Base-by-base conservation (phyloP, 2,113 vertebrate genomes). In the Callopanchax toddi region DNA sequence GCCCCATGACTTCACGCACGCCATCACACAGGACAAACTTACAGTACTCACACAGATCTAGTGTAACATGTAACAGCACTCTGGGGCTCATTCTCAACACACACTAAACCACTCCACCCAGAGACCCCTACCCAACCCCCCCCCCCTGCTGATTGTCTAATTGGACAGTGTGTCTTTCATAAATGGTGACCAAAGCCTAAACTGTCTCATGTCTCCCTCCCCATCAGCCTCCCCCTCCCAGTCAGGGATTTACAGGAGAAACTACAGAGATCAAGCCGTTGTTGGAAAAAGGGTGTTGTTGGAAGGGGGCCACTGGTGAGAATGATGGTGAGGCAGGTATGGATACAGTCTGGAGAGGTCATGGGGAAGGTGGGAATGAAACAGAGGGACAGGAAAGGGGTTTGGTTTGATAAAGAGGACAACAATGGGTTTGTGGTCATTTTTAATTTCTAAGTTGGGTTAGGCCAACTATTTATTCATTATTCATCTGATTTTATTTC, bases 401-500 rank as follows among this genome's bases (percentile, higher is more conserved):
- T 16, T 1, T 40, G 13, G 13, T 6, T 13, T 16, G 39, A 40
- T 5, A 16, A 40, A 16, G 15, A 5, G 13, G 13, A 17, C 7
- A 78, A 70, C 45, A 56, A 59, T 67, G 78, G 79, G 73, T 81
- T 79, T 87, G 66, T 66, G 40, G 50, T 36, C n/a, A 20, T 15
- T 83, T 87, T 85, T 76, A 82, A 70, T 78, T 85, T 85, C 12
- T 37, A n/a, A n/a, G n/a, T 12, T 16, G 84, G 75, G 83, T 83
- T 87, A 88, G 72, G 88, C 59, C 88, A 81, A 73, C 90, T 74
- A 87, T 83, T 76, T 85, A 85, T 86, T 84, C 80, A 82, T 78
- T 81, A 90, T 82, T 85, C 86, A 90, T 81, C 83, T 76, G 86
- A 87, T 64, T 86, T 87, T 74, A 81, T 83, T 63, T 89, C 62